Percentiles rank a stretch among this genome's conserved stretches.
These are phyloP conservation scores for Zapornia atra DNA, from an alignment of 2,113 vertebrate genomes.

Conservation along the genomic window DNA sequence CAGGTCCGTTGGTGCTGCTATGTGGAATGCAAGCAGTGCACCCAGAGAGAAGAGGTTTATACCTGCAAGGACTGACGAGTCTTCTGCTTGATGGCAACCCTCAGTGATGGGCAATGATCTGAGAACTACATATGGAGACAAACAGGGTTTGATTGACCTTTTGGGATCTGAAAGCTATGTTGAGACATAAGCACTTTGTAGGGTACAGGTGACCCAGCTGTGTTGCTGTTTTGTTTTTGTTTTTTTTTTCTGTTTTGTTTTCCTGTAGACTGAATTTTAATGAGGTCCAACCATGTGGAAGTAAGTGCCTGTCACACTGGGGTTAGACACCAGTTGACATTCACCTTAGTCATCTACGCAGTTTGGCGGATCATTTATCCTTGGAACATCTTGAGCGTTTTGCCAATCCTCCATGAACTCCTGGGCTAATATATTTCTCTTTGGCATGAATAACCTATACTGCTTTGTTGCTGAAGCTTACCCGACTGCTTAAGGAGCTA, in stretches of 20 bases:
- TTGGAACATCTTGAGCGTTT: neutral
- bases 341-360: neutral
- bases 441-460: neutral
- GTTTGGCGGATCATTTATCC: neutral
- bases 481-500: neutral
- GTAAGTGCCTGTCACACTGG: slow-evolving; percentile 61
- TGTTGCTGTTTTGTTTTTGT: slow-evolving; percentile 59
- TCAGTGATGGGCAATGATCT: neutral
- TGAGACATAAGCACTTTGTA: slow-evolving; percentile 73
- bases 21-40: slow-evolving; percentile 97
- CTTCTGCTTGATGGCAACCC: neutral
- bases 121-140: slow-evolving; percentile 52
- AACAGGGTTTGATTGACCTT: slow-evolving; percentile 70
- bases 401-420: neutral
- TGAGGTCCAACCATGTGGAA: slow-evolving; percentile 61
- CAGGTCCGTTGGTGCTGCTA: slow-evolving; percentile 99
- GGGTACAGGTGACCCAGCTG: slow-evolving; percentile 66
- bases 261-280: slow-evolving; percentile 56
- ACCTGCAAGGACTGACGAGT: slow-evolving; percentile 90
- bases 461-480: neutral
- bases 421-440: neutral
- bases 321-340: slow-evolving; percentile 39
- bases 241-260: neutral
- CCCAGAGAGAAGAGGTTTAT: slow-evolving; percentile 96
- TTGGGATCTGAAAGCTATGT: slow-evolving; percentile 54